Conservation (phyloP, 2,888 invertebrate species). For the Platycnemis pennipes region DNA sequence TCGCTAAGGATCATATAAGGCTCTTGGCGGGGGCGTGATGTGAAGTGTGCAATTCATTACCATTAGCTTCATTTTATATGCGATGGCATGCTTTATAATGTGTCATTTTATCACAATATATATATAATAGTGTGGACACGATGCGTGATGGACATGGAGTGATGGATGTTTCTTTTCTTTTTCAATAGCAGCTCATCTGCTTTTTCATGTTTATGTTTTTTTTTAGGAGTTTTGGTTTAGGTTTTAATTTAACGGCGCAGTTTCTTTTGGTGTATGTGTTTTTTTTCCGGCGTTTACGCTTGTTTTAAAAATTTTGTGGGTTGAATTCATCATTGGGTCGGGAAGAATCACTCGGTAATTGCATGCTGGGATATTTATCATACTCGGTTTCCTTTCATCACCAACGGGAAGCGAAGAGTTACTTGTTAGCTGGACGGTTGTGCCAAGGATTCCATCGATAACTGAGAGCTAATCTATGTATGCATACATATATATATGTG, state of each 20-base stretch:
- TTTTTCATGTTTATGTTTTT: slow-evolving; percentile 35
- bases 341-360: not conserved
- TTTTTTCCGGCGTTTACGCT: not conserved
- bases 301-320: not conserved
- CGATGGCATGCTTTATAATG: slow-evolving; percentile 24
- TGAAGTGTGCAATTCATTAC: slow-evolving; percentile 2
- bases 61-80: slow-evolving; percentile 19
- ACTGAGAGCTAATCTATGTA: no score
- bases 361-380: no score
- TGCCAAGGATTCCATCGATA: no score
- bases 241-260: slow-evolving; percentile 4
- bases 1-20: not conserved
- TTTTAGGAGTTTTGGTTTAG: not conserved
- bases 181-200: not conserved
- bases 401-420: no score
- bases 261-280: not conserved
- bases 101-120: no score
- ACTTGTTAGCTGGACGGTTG: no score
- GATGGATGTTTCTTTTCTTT: not conserved
- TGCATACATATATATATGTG: no score
- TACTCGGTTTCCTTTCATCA: no score
- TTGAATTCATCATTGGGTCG: not conserved
- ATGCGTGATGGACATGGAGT: slow-evolving; percentile 28
- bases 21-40: slow-evolving; percentile 25
- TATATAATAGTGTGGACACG: slow-evolving; percentile 8